Base-by-base conservation (phyloP, 2,888 invertebrate species). In the Aphodius granarius region DNA sequence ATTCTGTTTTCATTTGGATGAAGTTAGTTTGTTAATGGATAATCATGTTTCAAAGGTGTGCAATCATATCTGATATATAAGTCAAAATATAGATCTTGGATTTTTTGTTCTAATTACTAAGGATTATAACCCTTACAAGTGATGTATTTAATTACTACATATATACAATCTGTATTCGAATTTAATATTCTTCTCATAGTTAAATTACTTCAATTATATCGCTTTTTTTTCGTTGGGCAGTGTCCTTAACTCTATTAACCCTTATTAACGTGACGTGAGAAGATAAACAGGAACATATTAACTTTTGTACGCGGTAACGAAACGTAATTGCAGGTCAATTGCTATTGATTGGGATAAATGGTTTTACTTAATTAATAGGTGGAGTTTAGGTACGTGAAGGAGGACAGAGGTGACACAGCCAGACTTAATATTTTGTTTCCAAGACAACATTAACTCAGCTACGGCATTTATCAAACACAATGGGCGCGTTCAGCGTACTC, bases 171-270 rank as follows among this genome's bases (percentile, higher is more conserved):
- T n/a, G n/a, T n/a, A n/a, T n/a, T n/a, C n/a, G n/a, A n/a, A n/a
- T n/a, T n/a, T n/a, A n/a, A n/a, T n/a, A n/a, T n/a, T n/a, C n/a
- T n/a, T n/a, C n/a, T n/a, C n/a, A n/a, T n/a, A n/a, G n/a, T n/a
- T n/a, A n/a, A n/a, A n/a, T n/a, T 23, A 6, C 4, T 43, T 43
- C 6, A 43, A 43, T 43, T 43, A 43, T 43, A 78, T 75, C 63
- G 23, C 62, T 21, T 21, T 72, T 21, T n/a, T 20, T 5, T 18
- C 6, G 21, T 43, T 43, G 43, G 3, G 13, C 43, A 13, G 43
- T 68, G 21, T 20, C 20, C n/a, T 68, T 68, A 68, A 68, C 68
- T 43, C 21, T 68, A 20, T 68, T 68, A 68, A 68, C 68, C 68
- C 68, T 20, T 68, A 68, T 68, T 68, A 68, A 20, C 68, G 21